Base-by-base conservation (phyloP, 2,113 vertebrate genomes). In the Elaphurus davidianus region DNA sequence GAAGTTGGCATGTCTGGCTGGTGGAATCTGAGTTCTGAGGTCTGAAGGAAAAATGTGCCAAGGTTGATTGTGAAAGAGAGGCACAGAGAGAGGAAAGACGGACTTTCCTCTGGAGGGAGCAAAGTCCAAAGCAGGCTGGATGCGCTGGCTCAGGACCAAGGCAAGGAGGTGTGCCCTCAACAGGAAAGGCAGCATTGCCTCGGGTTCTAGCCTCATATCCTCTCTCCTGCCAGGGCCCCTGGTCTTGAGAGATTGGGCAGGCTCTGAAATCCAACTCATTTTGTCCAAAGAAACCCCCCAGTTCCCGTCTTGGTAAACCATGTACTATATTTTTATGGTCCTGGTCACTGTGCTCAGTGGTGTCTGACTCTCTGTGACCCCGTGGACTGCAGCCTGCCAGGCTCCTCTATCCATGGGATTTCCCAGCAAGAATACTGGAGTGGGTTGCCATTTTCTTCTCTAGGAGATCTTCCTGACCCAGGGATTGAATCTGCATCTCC, bases 131-230 rank as follows among this genome's bases (percentile, higher is more conserved):
- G 43, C 2, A 54, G 23, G 3, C 7, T 55, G 33, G 13, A 33
- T 57, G 25, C 4, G 2, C 40, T 25, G 40, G 14, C 16, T 50
- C 40, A 76, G 55, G 52, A 60, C 9, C 36, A 36, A 82, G 36
- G 7, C 5, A 3, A 79, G 57, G 57, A 43, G 25, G 62, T 33
- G 1, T 86, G 33, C 16, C n/a, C 88, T 60, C 19, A 59, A n/a
- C 0, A 8, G 54, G 33, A 59, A 3, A n/a, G 6, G 15, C 2
- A 28, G 36, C 1, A 2, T 23, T 30, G 47, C 27, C 8, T 55
- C 50, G 5, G 4, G 13, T 11, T 55, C 12, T 23, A 16, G 7
- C 45, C 17, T 59, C 3, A 3, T 40, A 71, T 57, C 4, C 27
- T 52, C n/a, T 84, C n/a, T 52, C 5, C 50, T 45, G 10, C 60